A percentile compares a stretch with the other conserved stretches of the same genome.
These are phyloP conservation scores for Grus americana DNA, from an alignment of 2,113 vertebrate genomes.

Conservation along the genomic window DNA sequence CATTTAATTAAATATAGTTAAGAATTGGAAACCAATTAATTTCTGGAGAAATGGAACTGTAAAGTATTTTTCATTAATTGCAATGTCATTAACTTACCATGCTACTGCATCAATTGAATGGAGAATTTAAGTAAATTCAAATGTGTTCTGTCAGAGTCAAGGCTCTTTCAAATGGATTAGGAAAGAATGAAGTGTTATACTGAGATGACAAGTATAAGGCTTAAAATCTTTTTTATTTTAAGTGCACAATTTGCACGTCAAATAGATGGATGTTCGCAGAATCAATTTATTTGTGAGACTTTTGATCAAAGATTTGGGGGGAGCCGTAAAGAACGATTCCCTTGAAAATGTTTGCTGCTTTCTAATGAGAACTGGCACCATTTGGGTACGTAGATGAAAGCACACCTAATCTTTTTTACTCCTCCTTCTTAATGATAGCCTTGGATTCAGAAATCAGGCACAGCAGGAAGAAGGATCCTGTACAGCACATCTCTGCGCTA, in stretches of 20 bases:
- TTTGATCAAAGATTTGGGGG: constrained; percentile 20
- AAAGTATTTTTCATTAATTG: constrained; percentile 27
- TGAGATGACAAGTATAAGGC: constrained; percentile 12
- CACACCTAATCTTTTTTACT: constrained; percentile 6
- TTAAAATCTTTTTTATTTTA: background rate
- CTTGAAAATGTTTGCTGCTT: constrained; percentile 17
- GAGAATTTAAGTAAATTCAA: constrained; percentile 27
- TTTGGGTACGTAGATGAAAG: constrained; percentile 40
- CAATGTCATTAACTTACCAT: constrained; percentile 27
- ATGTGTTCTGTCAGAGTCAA: background rate
- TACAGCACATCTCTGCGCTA: background rate
- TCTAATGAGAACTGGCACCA: constrained; percentile 23
- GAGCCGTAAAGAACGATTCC: background rate
- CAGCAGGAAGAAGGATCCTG: constrained; percentile 24
- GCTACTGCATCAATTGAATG: background rate
- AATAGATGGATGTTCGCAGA: constrained; percentile 33
- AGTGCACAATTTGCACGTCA: constrained; percentile 41
- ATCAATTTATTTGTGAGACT: constrained; percentile 17
- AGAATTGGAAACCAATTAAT: constrained; percentile 30
- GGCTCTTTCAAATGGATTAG: background rate
- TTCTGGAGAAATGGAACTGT: background rate
- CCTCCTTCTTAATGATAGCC: constrained; percentile 51
- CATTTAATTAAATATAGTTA: constrained; percentile 41
- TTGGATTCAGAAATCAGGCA: constrained; percentile 32
- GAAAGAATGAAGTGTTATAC: constrained; percentile 29